A percentile compares a stretch with the other conserved stretches of the same genome.
phyloP scores from a whole-genome alignment of 2,797 vertebrate genomes.

The Karalla daura region DNA sequence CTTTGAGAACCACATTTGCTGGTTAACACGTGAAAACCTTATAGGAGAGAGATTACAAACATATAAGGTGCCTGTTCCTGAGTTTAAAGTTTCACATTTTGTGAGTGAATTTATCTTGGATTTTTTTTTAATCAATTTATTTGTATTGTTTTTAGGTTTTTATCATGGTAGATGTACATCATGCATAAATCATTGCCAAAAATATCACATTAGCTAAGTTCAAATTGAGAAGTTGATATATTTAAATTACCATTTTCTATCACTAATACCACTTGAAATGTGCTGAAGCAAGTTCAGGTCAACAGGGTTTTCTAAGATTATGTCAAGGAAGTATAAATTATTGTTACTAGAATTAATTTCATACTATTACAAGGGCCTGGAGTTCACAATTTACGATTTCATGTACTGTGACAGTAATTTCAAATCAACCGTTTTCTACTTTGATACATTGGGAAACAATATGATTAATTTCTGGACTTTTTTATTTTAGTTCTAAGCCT shows the following conservation, averaged over 20 bases:
- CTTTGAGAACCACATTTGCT: constrained; percentile 93
- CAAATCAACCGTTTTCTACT: constrained; percentile 56
- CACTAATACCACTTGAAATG: constrained; percentile 35
- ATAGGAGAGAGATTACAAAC: constrained; percentile 72
- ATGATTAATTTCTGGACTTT: constrained; percentile 34
- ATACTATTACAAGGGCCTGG: constrained; percentile 35
- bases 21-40: constrained; percentile 79
- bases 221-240: constrained; percentile 24
- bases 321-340: constrained; percentile 27
- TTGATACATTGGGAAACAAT: constrained; percentile 30
- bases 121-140: constrained; percentile 47
- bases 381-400: constrained; percentile 45
- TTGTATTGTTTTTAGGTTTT: constrained; percentile 52
- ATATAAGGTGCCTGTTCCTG: constrained; percentile 82
- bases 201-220: constrained; percentile 42
- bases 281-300: constrained; percentile 39
- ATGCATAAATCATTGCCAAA: constrained; percentile 64
- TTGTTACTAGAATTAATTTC: constrained; percentile 36
- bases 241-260: constrained; percentile 30
- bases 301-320: constrained; percentile 41
- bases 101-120: constrained; percentile 55
- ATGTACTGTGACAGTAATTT: constrained; percentile 26
- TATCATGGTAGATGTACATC: constrained; percentile 52
- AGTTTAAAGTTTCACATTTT: constrained; percentile 58
- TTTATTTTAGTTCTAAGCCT: constrained; percentile 21